Conservation (phyloP, 2,888 invertebrate species). For the Stenodema calcarata region DNA sequence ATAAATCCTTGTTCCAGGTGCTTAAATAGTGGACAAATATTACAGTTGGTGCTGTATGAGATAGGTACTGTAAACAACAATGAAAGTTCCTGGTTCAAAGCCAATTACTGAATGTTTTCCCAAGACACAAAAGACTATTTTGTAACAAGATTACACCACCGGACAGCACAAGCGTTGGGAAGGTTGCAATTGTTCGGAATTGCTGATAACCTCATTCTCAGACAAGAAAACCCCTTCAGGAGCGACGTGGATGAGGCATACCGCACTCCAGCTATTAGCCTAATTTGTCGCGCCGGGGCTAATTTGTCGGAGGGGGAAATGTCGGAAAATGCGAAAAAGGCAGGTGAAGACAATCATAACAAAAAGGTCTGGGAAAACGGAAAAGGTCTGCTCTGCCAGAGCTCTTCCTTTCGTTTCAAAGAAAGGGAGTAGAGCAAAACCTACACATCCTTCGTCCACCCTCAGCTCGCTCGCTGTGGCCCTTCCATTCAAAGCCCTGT, state of each 20-base stretch:
- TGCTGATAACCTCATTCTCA: background rate
- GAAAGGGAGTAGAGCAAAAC: background rate
- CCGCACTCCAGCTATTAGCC: background rate
- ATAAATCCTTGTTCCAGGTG: no score
- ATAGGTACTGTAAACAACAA: no score
- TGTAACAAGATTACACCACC: background rate
- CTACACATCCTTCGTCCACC: background rate
- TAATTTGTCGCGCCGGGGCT: background rate
- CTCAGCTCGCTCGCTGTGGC: background rate
- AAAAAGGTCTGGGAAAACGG: background rate
- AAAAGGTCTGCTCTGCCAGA: background rate
- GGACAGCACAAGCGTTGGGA: background rate
- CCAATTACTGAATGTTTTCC: no score
- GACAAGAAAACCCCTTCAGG: background rate
- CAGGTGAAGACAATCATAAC: background rate
- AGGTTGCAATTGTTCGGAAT: background rate
- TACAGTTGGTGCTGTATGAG: no score
- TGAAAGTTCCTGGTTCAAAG: no score
- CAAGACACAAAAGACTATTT: no score
- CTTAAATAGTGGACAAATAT: no score
- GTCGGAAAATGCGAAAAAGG: background rate
- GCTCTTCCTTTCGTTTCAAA: background rate
- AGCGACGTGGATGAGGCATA: background rate
- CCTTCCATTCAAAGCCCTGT: background rate
- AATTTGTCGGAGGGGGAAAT: background rate